Evolutionary conservation across 2,888 invertebrate genomes (phyloP).

Genomic region (Anaspis maculata): DNA sequence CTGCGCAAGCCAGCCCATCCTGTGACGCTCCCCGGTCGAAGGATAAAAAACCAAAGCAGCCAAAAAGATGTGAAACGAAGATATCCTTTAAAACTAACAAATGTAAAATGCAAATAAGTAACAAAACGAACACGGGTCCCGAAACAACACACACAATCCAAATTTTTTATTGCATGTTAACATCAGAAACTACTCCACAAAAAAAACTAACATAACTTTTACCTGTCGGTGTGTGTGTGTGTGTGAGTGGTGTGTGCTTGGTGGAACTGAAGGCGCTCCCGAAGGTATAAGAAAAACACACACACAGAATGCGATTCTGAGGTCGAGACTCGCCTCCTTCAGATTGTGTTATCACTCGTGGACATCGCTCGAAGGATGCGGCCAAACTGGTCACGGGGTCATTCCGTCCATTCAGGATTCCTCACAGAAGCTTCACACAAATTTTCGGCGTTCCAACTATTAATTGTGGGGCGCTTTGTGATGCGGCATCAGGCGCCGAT

Average conservation of each 20-base stretch:
- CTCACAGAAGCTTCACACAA: conserved; percentile 12
- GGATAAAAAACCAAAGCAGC: conserved; percentile 5
- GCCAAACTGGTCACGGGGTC: conserved; percentile 16
- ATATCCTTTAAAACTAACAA: conserved; percentile 30
- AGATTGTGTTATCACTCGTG: conserved; percentile 38
- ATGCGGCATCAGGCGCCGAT: too few relatives aligned
- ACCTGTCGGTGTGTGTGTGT: conserved; percentile 38
- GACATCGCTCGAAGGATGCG: conserved; percentile 28
- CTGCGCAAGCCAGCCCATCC: too few relatives aligned
- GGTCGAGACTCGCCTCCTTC: conserved; percentile 28
- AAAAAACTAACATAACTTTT: conserved; percentile 29
- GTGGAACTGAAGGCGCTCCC: conserved; percentile 29
- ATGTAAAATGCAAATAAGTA: conserved; percentile 38
- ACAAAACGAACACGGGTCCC: conserved; percentile 28
- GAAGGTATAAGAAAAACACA: conserved; percentile 30
- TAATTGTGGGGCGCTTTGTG: too few relatives aligned
- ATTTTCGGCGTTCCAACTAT: too few relatives aligned
- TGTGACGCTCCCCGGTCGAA: too few relatives aligned
- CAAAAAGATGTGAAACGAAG: conserved; percentile 22
- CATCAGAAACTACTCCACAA: conserved; percentile 38
- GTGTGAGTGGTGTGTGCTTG: too few relatives aligned
- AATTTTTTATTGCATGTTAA: conserved; percentile 39
- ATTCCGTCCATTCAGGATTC: conserved; percentile 12
- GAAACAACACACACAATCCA: conserved; percentile 30
- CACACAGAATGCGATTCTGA: conserved; percentile 35